Evolutionary conservation across 64 coral and sea anemone species (phyloP).

Genomic region (Montipora cactus): DNA sequence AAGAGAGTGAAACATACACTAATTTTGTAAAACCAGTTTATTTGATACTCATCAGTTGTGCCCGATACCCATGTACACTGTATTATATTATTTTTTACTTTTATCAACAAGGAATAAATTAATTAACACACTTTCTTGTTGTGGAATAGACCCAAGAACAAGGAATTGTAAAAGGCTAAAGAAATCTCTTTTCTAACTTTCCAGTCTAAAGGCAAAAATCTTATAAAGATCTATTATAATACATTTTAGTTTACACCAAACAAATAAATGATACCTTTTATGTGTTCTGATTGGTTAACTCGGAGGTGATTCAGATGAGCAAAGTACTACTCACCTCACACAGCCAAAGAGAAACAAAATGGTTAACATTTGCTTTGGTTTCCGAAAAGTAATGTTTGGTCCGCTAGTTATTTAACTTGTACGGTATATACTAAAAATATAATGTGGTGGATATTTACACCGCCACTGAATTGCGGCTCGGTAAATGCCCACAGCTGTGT

Average conservation of each 20-base stretch:
- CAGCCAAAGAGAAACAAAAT: not conserved
- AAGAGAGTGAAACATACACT: not conserved
- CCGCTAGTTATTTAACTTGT: not conserved
- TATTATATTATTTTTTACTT: slow-evolving; percentile 20
- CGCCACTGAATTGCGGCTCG: not conserved
- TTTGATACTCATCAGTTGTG: slow-evolving; percentile 10
- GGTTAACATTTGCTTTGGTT: slow-evolving; percentile 6
- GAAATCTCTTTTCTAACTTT: slow-evolving; percentile 12
- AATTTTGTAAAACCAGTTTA: slow-evolving; percentile 5
- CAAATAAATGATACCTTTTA: not conserved
- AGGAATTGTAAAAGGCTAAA: not conserved
- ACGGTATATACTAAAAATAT: not conserved
- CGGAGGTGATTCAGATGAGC: not conserved
- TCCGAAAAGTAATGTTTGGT: slow-evolving; percentile 4
- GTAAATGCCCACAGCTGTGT: not conserved
- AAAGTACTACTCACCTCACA: slow-evolving; percentile 1
- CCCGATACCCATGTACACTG: not conserved
- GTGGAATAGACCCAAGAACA: not conserved
- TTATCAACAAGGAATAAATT: slow-evolving; percentile 12
- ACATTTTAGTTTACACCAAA: slow-evolving; percentile 12
- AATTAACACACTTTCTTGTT: not conserved
- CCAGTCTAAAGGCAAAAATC: not conserved
- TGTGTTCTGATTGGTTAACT: not conserved
- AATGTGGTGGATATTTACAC: slow-evolving; percentile 2
- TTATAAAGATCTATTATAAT: not conserved